Base-by-base conservation (phyloP, 2,797 vertebrate species). In the Tolypeutes matacus region DNA sequence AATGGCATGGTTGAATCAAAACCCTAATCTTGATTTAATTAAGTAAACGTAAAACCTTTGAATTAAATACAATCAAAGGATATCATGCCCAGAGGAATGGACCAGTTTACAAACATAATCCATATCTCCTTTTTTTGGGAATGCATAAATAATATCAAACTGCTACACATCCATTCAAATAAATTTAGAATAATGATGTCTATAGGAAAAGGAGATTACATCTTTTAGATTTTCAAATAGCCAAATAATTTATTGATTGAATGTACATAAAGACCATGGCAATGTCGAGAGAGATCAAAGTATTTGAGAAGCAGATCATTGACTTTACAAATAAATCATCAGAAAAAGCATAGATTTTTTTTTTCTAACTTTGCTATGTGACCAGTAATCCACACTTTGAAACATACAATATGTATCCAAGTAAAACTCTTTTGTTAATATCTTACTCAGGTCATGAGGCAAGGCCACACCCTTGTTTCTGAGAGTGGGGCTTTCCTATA, bases 121-220 rank as follows among this genome's bases (percentile, higher is more conserved):
- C 11, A 9, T 46, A 46, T 46, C 46, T 46, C 39, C 9, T 46
- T 46, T 46, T 46, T 46, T 1, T 1, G 46, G 46, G 46, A 46
- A 46, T 46, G 7, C 46, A 46, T 46, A 46, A 46, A 46, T 46
- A 46, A 46, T 46, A 11, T 46, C 46, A 46, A 46, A 46, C 11
- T 46, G 46, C 46, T 46, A 46, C 11, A 46, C 46, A 46, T 46
- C 46, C 5, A 86, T 91, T 95, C 65, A 83, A 64, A 56, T 42
- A 83, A 17, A 25, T 86, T 51, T 62, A 83, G 42, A 92, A 93
- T 78, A 81, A 72, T 29, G 34, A 90, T 84, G 23, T 70, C 31
- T 78, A 64, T 13, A 65, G 80, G 46, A 95, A 80, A 70, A 13
- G 56, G 23, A 88, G 29, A 3, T 42, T 85, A 0, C 87, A 56